A percentile compares a stretch with the other conserved stretches of the same genome.
These are phyloP conservation scores for Notothenia coriiceps DNA, from an alignment of 2,113 vertebrate genomes.

Conservation along the genomic window DNA sequence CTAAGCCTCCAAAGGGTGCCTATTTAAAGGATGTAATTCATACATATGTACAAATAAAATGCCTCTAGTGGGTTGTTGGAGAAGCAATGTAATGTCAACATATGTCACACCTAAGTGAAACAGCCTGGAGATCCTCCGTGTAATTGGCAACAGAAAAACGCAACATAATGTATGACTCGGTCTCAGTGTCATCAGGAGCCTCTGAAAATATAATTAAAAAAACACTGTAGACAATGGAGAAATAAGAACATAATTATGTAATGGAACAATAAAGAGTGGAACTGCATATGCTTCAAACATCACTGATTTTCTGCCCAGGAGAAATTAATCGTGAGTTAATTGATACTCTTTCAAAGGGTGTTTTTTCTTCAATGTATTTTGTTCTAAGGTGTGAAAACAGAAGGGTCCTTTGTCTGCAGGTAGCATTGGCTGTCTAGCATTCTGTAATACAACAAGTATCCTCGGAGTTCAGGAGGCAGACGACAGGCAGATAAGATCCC, in stretches of 20 bases:
- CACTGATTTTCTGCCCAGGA: constrained; percentile 31
- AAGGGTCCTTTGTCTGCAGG: constrained; percentile 64
- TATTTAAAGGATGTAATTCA: constrained; percentile 67
- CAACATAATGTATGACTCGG: constrained; percentile 32
- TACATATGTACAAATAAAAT: constrained; percentile 66
- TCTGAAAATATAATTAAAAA: constrained; percentile 20
- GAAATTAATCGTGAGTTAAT: constrained; percentile 27
- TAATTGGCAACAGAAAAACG: constrained; percentile 49
- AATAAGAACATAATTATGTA: background rate
- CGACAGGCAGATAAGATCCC: constrained; percentile 79
- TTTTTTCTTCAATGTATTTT: constrained; percentile 1
- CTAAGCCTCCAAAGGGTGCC: constrained; percentile 31
- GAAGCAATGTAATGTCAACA: constrained; percentile 45
- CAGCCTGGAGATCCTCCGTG: constrained; percentile 40
- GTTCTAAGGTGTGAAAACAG: constrained; percentile 31
- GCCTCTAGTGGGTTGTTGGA: constrained; percentile 28
- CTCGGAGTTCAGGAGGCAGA: constrained; percentile 67
- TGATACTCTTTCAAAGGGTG: constrained; percentile 24
- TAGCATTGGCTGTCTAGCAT: constrained; percentile 48
- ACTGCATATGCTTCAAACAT: constrained; percentile 13
- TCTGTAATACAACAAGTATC: constrained; percentile 69
- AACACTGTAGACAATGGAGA: constrained; percentile 7
- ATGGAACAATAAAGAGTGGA: constrained; percentile 9
- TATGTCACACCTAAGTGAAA: constrained; percentile 61
- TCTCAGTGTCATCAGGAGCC: constrained; percentile 20